Evolutionary conservation across 2,888 invertebrate genomes (phyloP), one percentile per base, ranked within the genome.

Genomic region (Oeneis ivallda): DNA sequence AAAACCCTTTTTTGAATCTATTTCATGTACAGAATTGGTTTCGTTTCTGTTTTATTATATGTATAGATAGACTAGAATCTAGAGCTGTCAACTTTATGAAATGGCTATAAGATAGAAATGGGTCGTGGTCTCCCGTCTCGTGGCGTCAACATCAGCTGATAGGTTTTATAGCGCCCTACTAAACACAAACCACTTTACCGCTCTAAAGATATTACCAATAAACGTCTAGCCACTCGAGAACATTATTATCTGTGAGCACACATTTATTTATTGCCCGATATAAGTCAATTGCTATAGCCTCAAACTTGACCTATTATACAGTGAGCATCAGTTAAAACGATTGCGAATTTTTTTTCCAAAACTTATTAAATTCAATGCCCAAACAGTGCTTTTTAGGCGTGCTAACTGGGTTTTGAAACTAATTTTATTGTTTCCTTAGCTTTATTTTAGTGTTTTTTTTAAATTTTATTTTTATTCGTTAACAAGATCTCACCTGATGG

Each of bases 281-380:
- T 79, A 80, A 82, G 82, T 75, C 80, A 83, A 84, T 86, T 83
- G 82, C 79, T 73, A 63, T 70, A 75, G 78, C 73, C 74, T 75
- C 78, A 82, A 87, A 86, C 84, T 88, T 88, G 87, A 87, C 87
- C 88, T 76, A 77, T 81, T 74, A 76, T 65, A 68, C 67, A 60
- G 60, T 50, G 5, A 41, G 19, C 50, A 5, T 13, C 39, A n/a
- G 13, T 15, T 58, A 15, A 32, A n/a, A 26, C 26, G 13, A n/a
- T 41, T 19, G 19, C 41, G 49, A 49, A 49, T 4, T 10, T 9
- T 9, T 45, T 15, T 8, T 15, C 43, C n/a, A n/a, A n/a, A n/a
- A n/a, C n/a, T n/a, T n/a, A n/a, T n/a, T n/a, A n/a, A n/a, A n/a
- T n/a, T n/a, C n/a, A n/a, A n/a, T n/a, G n/a, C n/a, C n/a, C n/a